Conservation (phyloP, 1,140 invertebrate genomes). For the Coptotermes formosanus region DNA sequence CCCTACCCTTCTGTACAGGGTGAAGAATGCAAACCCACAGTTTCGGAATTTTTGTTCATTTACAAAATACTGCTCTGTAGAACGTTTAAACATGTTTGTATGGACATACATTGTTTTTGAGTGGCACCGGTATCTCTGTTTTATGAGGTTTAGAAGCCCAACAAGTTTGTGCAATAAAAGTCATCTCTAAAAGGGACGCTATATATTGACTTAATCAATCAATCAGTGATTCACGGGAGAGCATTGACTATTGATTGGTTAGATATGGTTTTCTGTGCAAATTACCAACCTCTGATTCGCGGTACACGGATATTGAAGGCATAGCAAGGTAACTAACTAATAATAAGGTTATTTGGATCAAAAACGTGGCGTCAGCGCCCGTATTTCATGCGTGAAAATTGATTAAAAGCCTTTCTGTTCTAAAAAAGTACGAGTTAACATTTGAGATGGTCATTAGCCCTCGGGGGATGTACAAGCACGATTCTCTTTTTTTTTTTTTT, state of each 20-base stretch:
- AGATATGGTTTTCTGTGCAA: neutral
- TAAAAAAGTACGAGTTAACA: neutral
- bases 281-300: neutral
- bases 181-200: neutral
- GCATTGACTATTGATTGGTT: neutral
- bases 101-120: neutral
- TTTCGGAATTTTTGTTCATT: no score
- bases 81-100: no score
- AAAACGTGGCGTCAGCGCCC: neutral
- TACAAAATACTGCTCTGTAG: no score
- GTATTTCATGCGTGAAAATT: neutral
- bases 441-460: slow-evolving; percentile 15
- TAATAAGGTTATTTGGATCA: slow-evolving; percentile 5
- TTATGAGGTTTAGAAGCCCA: neutral
- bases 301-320: neutral
- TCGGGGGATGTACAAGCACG: neutral
- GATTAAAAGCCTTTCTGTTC: neutral
- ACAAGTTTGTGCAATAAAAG: neutral
- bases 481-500: neutral
- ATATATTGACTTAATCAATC: neutral
- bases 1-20: no score
- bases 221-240: neutral
- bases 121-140: neutral
- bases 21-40: no score
- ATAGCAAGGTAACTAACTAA: neutral